A percentile compares a stretch with the other conserved stretches of the same genome.
phyloP scores from a whole-genome alignment of 2,888 invertebrate genomes.

The Zygogramma bicolorata region DNA sequence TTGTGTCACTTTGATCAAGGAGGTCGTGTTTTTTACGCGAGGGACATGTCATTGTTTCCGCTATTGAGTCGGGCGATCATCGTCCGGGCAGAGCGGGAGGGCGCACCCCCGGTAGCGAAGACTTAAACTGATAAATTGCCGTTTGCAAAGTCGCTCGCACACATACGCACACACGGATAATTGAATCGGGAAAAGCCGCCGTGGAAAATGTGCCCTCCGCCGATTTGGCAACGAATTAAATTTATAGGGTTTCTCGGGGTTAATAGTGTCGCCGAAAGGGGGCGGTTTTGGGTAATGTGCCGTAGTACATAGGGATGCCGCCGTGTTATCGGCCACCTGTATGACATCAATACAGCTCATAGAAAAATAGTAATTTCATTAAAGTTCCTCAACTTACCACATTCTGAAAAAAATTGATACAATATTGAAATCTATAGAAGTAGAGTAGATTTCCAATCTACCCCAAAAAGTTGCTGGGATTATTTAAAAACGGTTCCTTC shows the following conservation, averaged over 20 bases:
- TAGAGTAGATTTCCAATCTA: too few relatives aligned
- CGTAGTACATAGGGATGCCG: too few relatives aligned
- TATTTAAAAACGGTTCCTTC: too few relatives aligned
- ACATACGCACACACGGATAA: slow-evolving; percentile 38
- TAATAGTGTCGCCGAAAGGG: not conserved
- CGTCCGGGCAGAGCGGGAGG: too few relatives aligned
- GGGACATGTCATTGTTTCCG: slow-evolving; percentile 64
- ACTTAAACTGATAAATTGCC: slow-evolving; percentile 53
- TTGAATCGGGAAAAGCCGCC: slow-evolving; percentile 42
- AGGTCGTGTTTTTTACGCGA: slow-evolving; percentile 64
- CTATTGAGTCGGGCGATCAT: slow-evolving; percentile 50
- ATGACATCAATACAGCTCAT: too few relatives aligned
- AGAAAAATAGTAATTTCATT: too few relatives aligned
- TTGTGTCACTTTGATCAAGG: slow-evolving; percentile 64
- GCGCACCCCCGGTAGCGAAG: slow-evolving; percentile 34
- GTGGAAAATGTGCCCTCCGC: slow-evolving; percentile 30
- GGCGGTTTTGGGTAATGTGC: too few relatives aligned
- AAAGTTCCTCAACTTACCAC: too few relatives aligned
- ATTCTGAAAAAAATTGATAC: too few relatives aligned
- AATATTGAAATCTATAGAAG: too few relatives aligned
- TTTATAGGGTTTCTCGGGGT: not conserved
- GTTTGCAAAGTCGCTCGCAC: slow-evolving; percentile 39
- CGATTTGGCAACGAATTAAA: slow-evolving; percentile 14
- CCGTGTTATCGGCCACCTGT: too few relatives aligned
- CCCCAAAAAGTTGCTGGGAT: too few relatives aligned